Base-by-base conservation (phyloP, 2,888 invertebrate genomes). In the Quadroppia sp. region DNA sequence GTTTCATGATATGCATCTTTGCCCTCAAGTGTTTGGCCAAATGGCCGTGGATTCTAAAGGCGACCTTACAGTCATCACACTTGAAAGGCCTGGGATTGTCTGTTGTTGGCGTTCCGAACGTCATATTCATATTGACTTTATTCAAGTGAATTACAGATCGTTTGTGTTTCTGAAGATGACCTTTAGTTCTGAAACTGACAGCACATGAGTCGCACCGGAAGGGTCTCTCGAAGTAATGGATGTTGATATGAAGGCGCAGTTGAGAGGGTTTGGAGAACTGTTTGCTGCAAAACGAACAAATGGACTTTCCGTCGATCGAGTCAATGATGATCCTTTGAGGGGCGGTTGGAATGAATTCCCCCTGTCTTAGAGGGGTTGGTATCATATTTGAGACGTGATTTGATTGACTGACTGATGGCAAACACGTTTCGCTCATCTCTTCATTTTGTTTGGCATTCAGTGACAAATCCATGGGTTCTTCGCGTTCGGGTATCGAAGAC, bases 31-130 rank as follows among this genome's bases (percentile, higher is more conserved):
- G 98, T 83, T 97, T 97, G 0, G 96, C 95, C 80, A 99, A 85
- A 83, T 97, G 97, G 0, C 97, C 98, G 81, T 95, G 96, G 80
- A 96, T 96, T 11, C 84, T 80, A 82, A 99, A 98, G 11, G 95
- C 96, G 78, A 94, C 92, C 81, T 92, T 92, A 82, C 98, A 98
- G 81, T 97, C 95, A 25, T 89, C 89, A 84, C 98, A 98, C 80
- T 94, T 92, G 82, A 96, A 98, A 23, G 97, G 96, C 71, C 97
- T 87, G 2, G 97, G 97, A 84, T 97, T 96, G 77, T 89, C 90
- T 17, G 91, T 90, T 11, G 81, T 81, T 85, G 72, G 93, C 13
- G 90, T 89, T 9, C 91, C 91, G 81, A 91, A 91, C 0, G 91
- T 90, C 25, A 90, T 89, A 36, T 90, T 91, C 90, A 91, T 91